These are phyloP conservation scores for Bombus superbus DNA, from an alignment of 1,140 invertebrate species.

Conservation along the genomic window DNA sequence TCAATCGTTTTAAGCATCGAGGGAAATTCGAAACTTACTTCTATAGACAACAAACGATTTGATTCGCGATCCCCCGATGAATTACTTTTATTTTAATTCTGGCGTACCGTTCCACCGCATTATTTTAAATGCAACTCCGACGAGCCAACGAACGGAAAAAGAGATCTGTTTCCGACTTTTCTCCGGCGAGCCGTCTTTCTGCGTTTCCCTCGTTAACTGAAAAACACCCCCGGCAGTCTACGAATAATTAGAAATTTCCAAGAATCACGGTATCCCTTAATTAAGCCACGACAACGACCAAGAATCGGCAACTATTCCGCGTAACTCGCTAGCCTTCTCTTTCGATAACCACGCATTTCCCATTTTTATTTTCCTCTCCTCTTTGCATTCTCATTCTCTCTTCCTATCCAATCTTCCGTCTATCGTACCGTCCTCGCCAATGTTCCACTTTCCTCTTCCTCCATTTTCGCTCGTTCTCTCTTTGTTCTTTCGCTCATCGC, in stretches of 20 bases:
- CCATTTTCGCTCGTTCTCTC: conserved; percentile 15
- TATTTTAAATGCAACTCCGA: not conserved
- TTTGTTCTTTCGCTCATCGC: conserved; percentile 29
- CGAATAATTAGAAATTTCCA: conserved; percentile 72
- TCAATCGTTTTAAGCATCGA: not conserved
- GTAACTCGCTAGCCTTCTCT: conserved; percentile 17
- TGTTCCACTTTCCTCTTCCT: not conserved
- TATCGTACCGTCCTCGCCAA: not conserved
- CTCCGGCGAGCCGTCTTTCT: conserved; percentile 20
- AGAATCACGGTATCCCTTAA: conserved; percentile 69
- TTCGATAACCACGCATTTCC: conserved; percentile 44
- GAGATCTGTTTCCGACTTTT: conserved; percentile 23
- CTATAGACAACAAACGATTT: not conserved
- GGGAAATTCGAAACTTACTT: not conserved
- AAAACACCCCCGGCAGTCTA: conserved; percentile 65
- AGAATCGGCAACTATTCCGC: conserved; percentile 19
- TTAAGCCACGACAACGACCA: conserved; percentile 74
- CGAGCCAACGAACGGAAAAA: not conserved
- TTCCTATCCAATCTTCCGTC: not conserved
- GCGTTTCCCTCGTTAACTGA: conserved; percentile 62
- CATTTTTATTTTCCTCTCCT: not conserved
- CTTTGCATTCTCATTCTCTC: too few species aligned
- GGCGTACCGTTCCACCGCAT: not conserved
- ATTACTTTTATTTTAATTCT: not conserved
- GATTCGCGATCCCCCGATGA: not conserved